These are phyloP conservation scores for Melanotaenia nigrans DNA, from an alignment of 2,797 vertebrate genomes.

Conservation along the genomic window DNA sequence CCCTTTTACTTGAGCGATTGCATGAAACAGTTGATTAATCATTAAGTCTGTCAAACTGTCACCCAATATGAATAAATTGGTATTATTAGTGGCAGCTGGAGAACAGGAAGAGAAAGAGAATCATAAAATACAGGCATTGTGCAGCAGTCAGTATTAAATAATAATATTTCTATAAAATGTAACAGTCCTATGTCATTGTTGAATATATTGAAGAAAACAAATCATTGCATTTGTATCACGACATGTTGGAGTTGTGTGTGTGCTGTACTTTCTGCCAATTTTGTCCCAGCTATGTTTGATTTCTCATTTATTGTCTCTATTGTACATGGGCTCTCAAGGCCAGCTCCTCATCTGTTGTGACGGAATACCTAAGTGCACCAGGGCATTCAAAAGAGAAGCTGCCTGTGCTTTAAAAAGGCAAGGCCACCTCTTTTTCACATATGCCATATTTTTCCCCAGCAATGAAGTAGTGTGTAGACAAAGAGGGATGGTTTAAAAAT, in stretches of 20 bases:
- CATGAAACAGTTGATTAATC: conserved; percentile 9
- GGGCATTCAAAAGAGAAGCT: conserved; percentile 52
- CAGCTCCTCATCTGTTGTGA: conserved; percentile 39
- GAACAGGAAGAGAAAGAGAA: background rate
- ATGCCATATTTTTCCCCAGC: conserved; percentile 20
- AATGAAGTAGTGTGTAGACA: conserved; percentile 25
- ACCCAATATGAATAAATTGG: conserved; percentile 1
- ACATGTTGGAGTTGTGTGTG: background rate
- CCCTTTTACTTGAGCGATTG: conserved; percentile 4
- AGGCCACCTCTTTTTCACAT: conserved; percentile 64
- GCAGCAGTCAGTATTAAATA: too few relatives aligned
- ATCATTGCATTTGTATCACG: background rate
- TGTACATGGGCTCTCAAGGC: conserved; percentile 52
- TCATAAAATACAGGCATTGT: background rate
- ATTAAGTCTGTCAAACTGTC: conserved; percentile 22
- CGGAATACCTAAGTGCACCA: conserved; percentile 41
- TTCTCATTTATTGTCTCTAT: conserved; percentile 36
- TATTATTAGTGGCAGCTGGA: conserved; percentile 2
- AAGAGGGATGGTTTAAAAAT: conserved; percentile 32
- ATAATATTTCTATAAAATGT: background rate
- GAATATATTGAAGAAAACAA: background rate
- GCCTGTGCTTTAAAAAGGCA: conserved; percentile 42
- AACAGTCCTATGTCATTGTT: background rate
- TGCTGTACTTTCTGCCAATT: conserved; percentile 2
- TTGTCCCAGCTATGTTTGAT: conserved; percentile 20